Percentiles rank a stretch among this genome's conserved stretches.
phyloP scores from a whole-genome alignment of 2,113 vertebrate genomes.

The Thamnophis sirtalis region DNA sequence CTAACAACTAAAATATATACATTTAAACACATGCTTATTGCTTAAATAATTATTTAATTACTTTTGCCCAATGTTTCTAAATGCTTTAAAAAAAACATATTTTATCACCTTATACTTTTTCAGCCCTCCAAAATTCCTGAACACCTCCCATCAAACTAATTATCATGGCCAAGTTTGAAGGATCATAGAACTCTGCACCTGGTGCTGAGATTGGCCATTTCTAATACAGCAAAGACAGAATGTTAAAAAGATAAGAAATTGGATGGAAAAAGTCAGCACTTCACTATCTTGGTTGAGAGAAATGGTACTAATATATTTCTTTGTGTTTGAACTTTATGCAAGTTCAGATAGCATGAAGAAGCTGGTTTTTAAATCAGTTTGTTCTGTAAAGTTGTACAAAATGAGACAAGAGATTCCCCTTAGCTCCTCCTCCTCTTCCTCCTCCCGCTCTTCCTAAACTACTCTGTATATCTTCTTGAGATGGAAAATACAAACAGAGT shows the following conservation, averaged over 20 bases:
- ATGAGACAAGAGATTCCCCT: background rate
- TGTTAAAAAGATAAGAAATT: background rate
- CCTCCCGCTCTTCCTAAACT: background rate
- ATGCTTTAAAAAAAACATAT: background rate
- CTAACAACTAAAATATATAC: background rate
- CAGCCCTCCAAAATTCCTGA: background rate
- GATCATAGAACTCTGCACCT: background rate
- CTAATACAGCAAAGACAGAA: background rate
- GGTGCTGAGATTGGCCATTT: background rate
- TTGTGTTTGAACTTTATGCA: background rate
- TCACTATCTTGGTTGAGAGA: background rate
- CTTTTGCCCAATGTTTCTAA: background rate
- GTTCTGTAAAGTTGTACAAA: background rate
- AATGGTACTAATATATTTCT: background rate
- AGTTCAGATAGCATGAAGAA: background rate
- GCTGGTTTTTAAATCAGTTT: background rate
- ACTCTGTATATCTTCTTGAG: background rate
- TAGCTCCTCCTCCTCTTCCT: background rate
- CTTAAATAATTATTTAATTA: background rate
- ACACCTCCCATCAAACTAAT: background rate
- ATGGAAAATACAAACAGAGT: background rate
- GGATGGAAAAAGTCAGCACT: background rate
- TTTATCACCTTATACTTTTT: background rate
- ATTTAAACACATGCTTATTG: background rate
- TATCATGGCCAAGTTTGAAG: background rate